Evolutionary conservation across 2,113 vertebrate species (phyloP), one percentile per base, ranked within the genome.

Genomic region (Sylvilagus bachmani): DNA sequence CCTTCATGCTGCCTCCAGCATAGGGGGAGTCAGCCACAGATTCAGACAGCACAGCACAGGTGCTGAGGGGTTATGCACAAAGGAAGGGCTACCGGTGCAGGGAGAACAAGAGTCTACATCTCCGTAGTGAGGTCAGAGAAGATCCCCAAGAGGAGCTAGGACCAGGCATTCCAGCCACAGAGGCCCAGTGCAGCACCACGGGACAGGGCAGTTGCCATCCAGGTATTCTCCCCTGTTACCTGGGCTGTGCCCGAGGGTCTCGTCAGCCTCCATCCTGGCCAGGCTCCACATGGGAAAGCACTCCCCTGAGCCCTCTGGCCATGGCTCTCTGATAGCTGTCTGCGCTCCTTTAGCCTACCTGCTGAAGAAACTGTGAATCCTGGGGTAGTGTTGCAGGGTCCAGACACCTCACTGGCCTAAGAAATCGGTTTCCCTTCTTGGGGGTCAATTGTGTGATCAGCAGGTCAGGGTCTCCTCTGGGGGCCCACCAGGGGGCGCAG

Each of bases 41-140:
- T 58, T 80, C 14, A 55, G 13, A 0, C 24, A 66, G 49, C 0
- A 0, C 25, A 69, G 13, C 11, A 17, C 4, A 36, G 2, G 21
- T 0, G 10, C 25, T 25, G 7, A 78, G 1, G 53, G 74, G 53
- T 36, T 19, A 70, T 3, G 8, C 9, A 27, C 38, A 6, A 78
- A 44, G 33, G 53, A 44, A 31, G 61, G 27, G 6, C n/a, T 13
- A 11, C n/a, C 27, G 62, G 22, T 1, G 9, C 88, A 11, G 64
- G 36, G 53, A 67, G 64, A 36, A 14, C 5, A 1, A 7, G 58
- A 53, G 2, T 31, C 36, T 25, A 1, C n/a, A 49, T n/a, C 29
- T 21, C 29, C 10, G 2, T 4, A 16, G 25, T 6, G 0, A 6
- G 38, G 31, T 29, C 74, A 53, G 38, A n/a, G 55, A 67, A 58